phyloP scores from a whole-genome alignment of 2,888 invertebrate genomes.

The Thereva unica region DNA sequence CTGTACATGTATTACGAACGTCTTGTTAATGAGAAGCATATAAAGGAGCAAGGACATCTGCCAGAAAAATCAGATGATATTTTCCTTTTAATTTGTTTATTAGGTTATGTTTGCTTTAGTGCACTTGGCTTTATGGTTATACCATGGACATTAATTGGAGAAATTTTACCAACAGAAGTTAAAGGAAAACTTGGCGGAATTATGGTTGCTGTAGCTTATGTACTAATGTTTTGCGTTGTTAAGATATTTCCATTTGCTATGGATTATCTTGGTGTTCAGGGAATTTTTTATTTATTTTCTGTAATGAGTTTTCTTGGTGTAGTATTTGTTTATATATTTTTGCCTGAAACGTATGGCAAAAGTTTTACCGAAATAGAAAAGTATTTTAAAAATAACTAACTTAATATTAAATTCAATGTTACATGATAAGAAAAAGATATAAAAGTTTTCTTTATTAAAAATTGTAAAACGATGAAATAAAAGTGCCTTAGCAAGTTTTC shows the following conservation, averaged over 20 bases:
- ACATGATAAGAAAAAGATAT: neutral
- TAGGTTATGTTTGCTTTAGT: constrained; percentile 62
- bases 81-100: constrained; percentile 58
- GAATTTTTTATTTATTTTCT: constrained; percentile 60
- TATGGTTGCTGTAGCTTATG: constrained; percentile 61
- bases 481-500: too few species aligned
- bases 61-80: constrained; percentile 47
- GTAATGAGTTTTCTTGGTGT: constrained; percentile 58
- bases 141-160: constrained; percentile 64
- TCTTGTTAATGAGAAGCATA: constrained; percentile 28
- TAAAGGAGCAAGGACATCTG: constrained; percentile 12
- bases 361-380: constrained; percentile 62
- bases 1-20: constrained; percentile 40
- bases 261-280: constrained; percentile 55
- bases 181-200: constrained; percentile 61
- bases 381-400: constrained; percentile 50
- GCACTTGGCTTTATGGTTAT: constrained; percentile 63
- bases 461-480: neutral
- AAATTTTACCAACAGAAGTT: constrained; percentile 47
- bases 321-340: constrained; percentile 59
- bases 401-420: neutral
- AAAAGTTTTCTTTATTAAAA: neutral
- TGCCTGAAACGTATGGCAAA: constrained; percentile 65
- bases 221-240: constrained; percentile 62
- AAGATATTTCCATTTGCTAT: constrained; percentile 61